Evolutionary conservation across 23 tunicate species (phyloP), one percentile per base, ranked within the genome.

Genomic region (Ascidia mentula): DNA sequence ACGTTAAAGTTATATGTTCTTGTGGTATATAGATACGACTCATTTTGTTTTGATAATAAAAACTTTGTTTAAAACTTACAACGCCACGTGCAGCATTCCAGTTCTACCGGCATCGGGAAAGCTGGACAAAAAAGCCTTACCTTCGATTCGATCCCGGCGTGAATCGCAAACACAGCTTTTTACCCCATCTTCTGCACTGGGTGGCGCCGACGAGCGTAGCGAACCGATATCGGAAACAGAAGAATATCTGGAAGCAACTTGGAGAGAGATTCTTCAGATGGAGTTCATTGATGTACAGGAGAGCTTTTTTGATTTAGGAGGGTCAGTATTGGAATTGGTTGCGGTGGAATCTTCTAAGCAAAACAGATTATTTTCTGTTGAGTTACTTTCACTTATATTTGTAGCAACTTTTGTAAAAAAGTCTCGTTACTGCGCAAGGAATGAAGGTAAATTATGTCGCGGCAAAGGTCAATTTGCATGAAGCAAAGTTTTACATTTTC

Each of bases 271-370:
- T 18, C 78, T 93, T 33, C 89, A 93, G 33, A 24, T 95, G 85
- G 91, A 82, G 32, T 60, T 82, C 60, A 75, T 85, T 6, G 95
- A 95, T 69, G n/a, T 82, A 1, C 78, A 89, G 32, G 95, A 95
- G 71, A 95, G 95, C 79, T 93, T 93, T 42, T 93, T 93, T 39
- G 98, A 93, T 60, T 87, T 93, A 18, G 98, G 98, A 60, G 98
- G 98, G 98, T 93, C 71, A 72, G 77, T 36, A 45, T 22, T 32
- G 38, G 15, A 28, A 73, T 35, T 32, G 15, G 77, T 20, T 28
- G 45, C 39, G 40, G 40, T 34, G 26, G 36, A 37, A 31, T 26
- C 39, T n/a, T n/a, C n/a, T n/a, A n/a, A n/a, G n/a, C n/a, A n/a
- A n/a, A n/a, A n/a, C n/a, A n/a, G n/a, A n/a, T n/a, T n/a, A n/a